These are phyloP conservation scores for Amphipoea lucens DNA, from an alignment of 2,888 invertebrate species.

Conservation along the genomic window DNA sequence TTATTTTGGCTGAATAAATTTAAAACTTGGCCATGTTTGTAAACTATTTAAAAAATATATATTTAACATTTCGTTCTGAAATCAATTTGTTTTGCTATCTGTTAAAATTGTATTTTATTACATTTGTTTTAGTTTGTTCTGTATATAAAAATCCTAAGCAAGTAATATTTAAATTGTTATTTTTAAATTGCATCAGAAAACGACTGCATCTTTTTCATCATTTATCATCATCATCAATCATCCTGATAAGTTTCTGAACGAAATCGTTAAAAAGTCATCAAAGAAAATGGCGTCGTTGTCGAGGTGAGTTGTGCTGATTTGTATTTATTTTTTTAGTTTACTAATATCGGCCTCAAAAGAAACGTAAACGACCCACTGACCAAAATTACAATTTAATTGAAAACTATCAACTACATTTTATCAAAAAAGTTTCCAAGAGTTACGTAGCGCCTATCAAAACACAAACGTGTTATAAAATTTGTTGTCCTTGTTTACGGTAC, in stretches of 20 bases:
- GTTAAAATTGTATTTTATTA: background rate
- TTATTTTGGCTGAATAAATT: slow-evolving; percentile 42
- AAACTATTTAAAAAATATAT: slow-evolving; percentile 16
- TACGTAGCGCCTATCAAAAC: background rate
- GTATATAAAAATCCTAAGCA: fast-evolving
- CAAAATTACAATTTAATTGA: background rate
- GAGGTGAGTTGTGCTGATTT: slow-evolving; percentile 77
- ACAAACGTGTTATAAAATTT: slow-evolving; percentile 26
- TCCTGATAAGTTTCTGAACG: slow-evolving; percentile 27
- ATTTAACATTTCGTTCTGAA: slow-evolving; percentile 27
- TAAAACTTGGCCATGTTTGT: slow-evolving; percentile 22
- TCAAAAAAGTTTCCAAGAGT: background rate
- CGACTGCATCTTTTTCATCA: background rate
- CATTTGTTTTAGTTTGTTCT: background rate
- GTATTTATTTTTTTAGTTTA: slow-evolving; percentile 43
- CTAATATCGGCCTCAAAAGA: background rate
- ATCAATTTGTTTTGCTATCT: background rate
- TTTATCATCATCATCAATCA: background rate
- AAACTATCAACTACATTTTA: background rate
- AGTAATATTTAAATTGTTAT: background rate
- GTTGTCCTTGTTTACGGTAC: slow-evolving; percentile 27
- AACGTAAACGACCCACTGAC: too few relatives aligned
- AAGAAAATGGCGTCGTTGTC: slow-evolving; percentile 86
- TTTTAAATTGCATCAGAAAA: background rate
- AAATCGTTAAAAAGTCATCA: slow-evolving; percentile 43